Evolutionary conservation across 1,140 invertebrate genomes (phyloP), one percentile per base, ranked within the genome.

Genomic region (Popillia japonica): DNA sequence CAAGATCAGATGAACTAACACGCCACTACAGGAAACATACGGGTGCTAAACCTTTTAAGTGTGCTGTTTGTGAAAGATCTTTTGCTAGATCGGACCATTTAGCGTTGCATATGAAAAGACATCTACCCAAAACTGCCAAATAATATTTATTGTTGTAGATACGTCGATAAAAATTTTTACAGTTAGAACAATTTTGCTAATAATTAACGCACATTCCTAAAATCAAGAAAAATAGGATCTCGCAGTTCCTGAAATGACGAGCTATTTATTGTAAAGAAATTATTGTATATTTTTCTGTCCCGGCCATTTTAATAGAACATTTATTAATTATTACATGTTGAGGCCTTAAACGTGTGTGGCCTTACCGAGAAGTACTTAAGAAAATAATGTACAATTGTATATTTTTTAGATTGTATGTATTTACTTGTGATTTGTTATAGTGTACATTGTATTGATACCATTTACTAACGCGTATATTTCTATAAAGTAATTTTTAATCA

Each of bases 21-120:
- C 93, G 98, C 80, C 98, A 99, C 86, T 98, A 98, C 88, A 90
- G 97, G 64, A 98, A 98, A 86, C 97, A 98, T 87, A 98, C 97
- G 0, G 97, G 97, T 42, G 96, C 96, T 78, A 98, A 99, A 85
- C 98, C 98, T 10, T 99, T 99, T 91, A 96, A 98, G 86, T 99
- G 98, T 87, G 93, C 93, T 80, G 94, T 98, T 7, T 99, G 98
- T 87, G 96, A 98, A 86, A 89, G 96, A 11, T 95, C 95, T 14
- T 99, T 99, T 87, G 97, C 97, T 9, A 90, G 98, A 41, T 97
- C 95, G 80, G 98, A 99, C 90, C 98, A 99, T 88, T 90, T 99
- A 82, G 97, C 97, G 14, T 89, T 99, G 72, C 97, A 99, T 88
- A 98, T 98, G 96, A 98, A 99, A 88, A 90, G 97, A 68, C 97